Conservation (phyloP, 2,888 invertebrate species). For the Clusia tigrina region DNA sequence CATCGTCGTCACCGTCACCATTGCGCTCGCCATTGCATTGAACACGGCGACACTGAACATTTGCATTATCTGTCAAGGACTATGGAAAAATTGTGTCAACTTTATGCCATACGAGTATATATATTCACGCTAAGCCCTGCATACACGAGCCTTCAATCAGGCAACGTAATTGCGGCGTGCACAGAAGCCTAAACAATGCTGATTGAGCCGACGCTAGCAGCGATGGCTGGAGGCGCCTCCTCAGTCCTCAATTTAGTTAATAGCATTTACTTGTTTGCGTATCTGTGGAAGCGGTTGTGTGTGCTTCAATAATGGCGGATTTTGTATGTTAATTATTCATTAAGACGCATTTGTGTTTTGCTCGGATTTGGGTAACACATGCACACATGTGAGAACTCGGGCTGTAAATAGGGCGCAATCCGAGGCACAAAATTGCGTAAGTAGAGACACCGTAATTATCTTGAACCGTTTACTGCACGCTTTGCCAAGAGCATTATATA, state of each 20-base stretch:
- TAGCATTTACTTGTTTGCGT: too few relatives aligned
- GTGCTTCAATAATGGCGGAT: neutral
- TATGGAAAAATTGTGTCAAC: neutral
- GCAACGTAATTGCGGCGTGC: neutral
- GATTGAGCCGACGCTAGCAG: too few relatives aligned
- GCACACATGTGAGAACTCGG: neutral
- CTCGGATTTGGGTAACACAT: neutral
- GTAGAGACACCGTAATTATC: too few relatives aligned
- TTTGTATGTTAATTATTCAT: neutral
- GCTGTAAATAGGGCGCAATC: too few relatives aligned
- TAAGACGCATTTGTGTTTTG: neutral
- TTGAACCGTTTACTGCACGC: too few relatives aligned
- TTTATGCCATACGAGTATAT: too few relatives aligned
- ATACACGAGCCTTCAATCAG: neutral
- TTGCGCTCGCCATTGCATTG: too few relatives aligned
- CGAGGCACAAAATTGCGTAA: too few relatives aligned
- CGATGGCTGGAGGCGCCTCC: neutral
- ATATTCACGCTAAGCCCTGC: neutral
- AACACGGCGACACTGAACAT: neutral
- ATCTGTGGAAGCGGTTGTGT: too few relatives aligned
- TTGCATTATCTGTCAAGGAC: neutral
- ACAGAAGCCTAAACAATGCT: too few relatives aligned
- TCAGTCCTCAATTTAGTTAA: neutral
- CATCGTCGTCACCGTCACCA: neutral
- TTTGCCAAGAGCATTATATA: too few relatives aligned